Evolutionary conservation across 53 echinoderm and acorn worm species (phyloP).

Genomic region (Patiria pectinifera): DNA sequence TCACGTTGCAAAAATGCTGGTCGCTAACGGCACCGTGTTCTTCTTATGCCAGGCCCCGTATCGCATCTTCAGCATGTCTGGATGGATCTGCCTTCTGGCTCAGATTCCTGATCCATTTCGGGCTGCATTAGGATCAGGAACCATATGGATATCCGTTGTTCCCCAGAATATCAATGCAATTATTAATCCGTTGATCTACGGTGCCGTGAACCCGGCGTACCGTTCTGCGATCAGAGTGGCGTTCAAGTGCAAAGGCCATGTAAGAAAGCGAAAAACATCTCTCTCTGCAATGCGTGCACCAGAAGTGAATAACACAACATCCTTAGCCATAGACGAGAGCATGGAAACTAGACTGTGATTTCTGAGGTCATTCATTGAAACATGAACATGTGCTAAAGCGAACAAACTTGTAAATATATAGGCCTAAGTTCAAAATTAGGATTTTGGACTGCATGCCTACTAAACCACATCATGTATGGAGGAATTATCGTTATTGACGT

Average conservation of each 20-base stretch:
- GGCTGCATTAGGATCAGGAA: background rate
- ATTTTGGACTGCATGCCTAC: no score
- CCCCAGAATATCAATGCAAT: background rate
- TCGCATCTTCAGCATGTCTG: background rate
- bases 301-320: no score
- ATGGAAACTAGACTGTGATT: no score
- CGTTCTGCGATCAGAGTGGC: background rate
- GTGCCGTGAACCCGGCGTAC: background rate
- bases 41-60: slow-evolving; percentile 11
- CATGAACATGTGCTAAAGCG: no score
- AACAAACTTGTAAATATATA: no score
- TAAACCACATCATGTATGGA: no score
- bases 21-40: slow-evolving; percentile 14
- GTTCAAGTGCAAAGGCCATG: background rate
- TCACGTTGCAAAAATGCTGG: slow-evolving; percentile 9
- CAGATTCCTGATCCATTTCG: background rate
- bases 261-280: no score
- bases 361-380: no score
- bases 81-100: background rate
- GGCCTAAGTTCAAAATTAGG: no score
- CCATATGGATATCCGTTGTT: background rate
- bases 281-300: no score
- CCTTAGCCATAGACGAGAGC: no score
- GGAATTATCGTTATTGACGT: no score
- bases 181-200: slow-evolving; percentile 32